phyloP scores from a whole-genome alignment of 2,888 invertebrate genomes.

The Brenthis daphne region DNA sequence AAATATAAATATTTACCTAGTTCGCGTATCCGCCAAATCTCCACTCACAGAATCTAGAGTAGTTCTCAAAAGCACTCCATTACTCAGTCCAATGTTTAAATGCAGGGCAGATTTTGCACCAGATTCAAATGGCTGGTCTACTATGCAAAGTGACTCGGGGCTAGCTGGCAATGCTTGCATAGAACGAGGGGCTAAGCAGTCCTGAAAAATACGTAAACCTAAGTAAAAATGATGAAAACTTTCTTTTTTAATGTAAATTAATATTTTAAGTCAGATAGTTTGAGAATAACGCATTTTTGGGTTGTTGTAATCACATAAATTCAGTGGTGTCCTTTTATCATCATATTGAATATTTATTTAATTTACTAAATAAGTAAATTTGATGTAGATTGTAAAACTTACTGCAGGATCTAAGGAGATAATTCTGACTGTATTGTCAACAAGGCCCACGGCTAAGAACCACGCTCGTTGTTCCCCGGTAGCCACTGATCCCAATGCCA shows the following conservation, averaged over 20 bases:
- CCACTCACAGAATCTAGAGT: constrained; percentile 98
- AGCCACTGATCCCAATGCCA: constrained; percentile 98
- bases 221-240: constrained; percentile 9
- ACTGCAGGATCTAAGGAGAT: constrained; percentile 97
- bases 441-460: constrained; percentile 97
- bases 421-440: constrained; percentile 98
- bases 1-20: constrained; percentile 79
- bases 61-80: constrained; percentile 96
- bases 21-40: constrained; percentile 97
- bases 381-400: constrained; percentile 54
- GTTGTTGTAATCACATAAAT: constrained; percentile 72
- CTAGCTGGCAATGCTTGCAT: constrained; percentile 98
- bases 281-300: constrained; percentile 80
- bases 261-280: constrained; percentile 54
- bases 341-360: constrained; percentile 53
- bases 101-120: constrained; percentile 90
- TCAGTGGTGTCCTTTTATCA: constrained; percentile 82
- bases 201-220: constrained; percentile 72
- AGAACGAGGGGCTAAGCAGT: constrained; percentile 96
- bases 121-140: constrained; percentile 89
- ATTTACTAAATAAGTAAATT: neutral
- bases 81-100: constrained; percentile 98
- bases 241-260: neutral
- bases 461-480: constrained; percentile 96
- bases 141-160: constrained; percentile 97